phyloP scores from a whole-genome alignment of 2,888 invertebrate species.

The Plutella xylostella region DNA sequence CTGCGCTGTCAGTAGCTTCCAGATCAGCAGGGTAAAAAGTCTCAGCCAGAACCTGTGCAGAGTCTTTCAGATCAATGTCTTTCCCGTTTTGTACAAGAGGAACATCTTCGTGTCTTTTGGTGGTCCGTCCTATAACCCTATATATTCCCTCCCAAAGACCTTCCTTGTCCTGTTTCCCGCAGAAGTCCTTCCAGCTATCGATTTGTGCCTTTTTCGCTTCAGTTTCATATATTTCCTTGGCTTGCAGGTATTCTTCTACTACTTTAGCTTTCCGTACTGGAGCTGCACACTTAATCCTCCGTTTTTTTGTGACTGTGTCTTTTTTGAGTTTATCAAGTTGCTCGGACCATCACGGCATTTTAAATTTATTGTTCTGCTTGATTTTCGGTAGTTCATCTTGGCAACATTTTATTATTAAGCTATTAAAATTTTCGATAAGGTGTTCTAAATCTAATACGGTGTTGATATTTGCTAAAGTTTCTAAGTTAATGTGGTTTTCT shows the following conservation, averaged over 20 bases:
- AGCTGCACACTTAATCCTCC: too few species aligned
- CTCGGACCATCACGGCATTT: constrained; percentile 8
- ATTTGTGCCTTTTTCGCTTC: background rate
- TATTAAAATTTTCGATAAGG: too few species aligned
- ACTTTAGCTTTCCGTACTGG: too few species aligned
- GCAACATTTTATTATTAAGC: too few species aligned
- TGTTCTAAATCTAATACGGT: too few species aligned
- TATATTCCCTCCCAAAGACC: constrained; percentile 4
- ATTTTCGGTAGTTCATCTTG: too few species aligned
- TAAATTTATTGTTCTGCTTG: too few species aligned
- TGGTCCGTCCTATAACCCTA: background rate
- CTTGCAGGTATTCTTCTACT: constrained; percentile 3
- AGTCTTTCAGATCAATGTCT: background rate
- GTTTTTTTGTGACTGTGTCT: background rate
- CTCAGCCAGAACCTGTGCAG: constrained; percentile 3
- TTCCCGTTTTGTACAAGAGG: background rate
- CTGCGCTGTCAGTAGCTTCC: background rate
- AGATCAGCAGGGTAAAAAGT: constrained; percentile 6
- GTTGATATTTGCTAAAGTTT: too few species aligned
- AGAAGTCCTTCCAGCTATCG: constrained; percentile 4
- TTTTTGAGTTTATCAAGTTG: constrained; percentile 2
- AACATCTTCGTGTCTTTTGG: background rate
- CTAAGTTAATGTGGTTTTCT: too few species aligned
- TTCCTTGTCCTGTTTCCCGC: constrained; percentile 1
- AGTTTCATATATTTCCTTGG: background rate